These are phyloP conservation scores for Eledone cirrhosa DNA, from an alignment of 2,888 invertebrate genomes.

Conservation along the genomic window DNA sequence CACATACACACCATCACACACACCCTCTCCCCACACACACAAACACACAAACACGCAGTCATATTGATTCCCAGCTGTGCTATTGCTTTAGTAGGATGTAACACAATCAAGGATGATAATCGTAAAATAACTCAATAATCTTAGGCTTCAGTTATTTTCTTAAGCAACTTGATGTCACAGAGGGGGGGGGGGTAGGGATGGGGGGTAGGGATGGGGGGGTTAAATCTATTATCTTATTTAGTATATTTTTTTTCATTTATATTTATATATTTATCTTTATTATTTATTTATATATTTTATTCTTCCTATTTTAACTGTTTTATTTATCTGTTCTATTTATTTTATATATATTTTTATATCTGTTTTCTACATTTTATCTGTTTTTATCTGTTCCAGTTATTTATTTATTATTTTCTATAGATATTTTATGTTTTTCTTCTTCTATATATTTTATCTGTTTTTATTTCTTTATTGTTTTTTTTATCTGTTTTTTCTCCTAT, in stretches of 20 bases:
- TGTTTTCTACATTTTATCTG: neutral
- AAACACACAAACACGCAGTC: too few species aligned
- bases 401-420: neutral
- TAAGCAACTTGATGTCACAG: too few species aligned
- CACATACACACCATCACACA: too few species aligned
- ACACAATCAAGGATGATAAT: too few species aligned
- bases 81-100: too few species aligned
- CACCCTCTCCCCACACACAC: too few species aligned
- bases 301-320: neutral
- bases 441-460: neutral
- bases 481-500: neutral
- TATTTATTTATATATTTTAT: neutral
- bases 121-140: too few species aligned
- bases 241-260: neutral
- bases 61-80: too few species aligned
- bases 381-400: neutral
- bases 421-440: neutral
- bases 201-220: too few species aligned
- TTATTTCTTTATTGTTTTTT: neutral
- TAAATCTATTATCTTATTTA: too few species aligned
- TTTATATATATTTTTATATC: neutral
- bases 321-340: neutral
- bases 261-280: neutral
- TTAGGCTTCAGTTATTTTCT: too few species aligned
- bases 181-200: too few species aligned